Evolutionary conservation across 2,888 invertebrate genomes (phyloP), one percentile per base, ranked within the genome.

Genomic region (Leistus spinibarbis): DNA sequence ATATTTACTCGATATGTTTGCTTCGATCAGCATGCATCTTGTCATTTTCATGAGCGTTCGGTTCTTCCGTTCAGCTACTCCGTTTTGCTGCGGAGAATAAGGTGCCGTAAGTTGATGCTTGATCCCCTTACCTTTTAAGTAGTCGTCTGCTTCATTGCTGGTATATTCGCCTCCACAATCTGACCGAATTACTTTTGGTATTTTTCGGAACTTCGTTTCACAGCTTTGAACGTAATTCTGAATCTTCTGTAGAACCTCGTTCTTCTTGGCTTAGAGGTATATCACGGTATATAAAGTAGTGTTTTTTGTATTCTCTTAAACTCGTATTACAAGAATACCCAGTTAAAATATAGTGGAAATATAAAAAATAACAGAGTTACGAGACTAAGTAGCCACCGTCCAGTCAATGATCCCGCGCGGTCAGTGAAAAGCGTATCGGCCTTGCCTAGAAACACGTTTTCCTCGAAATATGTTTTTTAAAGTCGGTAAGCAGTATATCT

Each of bases 151-250:
- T 16, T 72, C 73, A 7, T 76, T 74, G 66, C 78, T 78, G 1
- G 75, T 22, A 60, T 81, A 83, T 70, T 82, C 81, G 3, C 78
- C 73, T 2, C 81, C 81, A 53, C 76, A 56, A 71, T 81, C 79
- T 7, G 78, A 76, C n/a, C 79, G 71, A 1, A 80, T 24, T 13
- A 69, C 69, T 24, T 77, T 78, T 40, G 76, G 76, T 54, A 77
- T 79, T 17, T 57, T 63, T 1, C 60, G 24, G 63, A 76, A 76
- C 69, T 78, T 64, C 1, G 69, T 78, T 62, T 77, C 19, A 3
- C 17, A 19, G 3, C 20, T 3, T 74, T 27, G 1, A 77, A 73
- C 54, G 66, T 77, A 77, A 66, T 79, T 54, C 76, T 77, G 69
- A 22, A 78, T 67, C 20, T 54, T 10, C 27, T 76, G 20, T 62